Evolutionary conservation across 2,113 vertebrate genomes (phyloP).

Genomic region (Oceanodroma tethys): DNA sequence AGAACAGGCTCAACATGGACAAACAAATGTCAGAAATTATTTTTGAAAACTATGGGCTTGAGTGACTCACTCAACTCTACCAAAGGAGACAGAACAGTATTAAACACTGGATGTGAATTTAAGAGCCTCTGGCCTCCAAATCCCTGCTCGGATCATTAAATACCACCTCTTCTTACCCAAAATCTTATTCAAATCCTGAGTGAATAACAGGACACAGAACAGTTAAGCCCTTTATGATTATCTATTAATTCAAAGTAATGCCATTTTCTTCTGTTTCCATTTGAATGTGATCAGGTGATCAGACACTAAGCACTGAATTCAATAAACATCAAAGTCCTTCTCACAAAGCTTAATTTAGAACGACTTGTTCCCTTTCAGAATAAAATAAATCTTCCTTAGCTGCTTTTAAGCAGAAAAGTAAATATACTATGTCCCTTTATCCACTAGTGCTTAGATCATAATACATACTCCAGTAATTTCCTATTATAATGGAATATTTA

Average conservation of each 20-base stretch:
- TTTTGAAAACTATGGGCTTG: not conserved
- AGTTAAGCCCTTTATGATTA: slow-evolving; percentile 40
- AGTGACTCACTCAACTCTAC: not conserved
- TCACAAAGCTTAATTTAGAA: slow-evolving; percentile 12
- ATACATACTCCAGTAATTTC: not conserved
- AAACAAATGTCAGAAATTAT: not conserved
- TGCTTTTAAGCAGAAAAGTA: slow-evolving; percentile 40
- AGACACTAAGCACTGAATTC: slow-evolving; percentile 5
- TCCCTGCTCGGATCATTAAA: not conserved
- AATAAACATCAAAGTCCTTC: slow-evolving; percentile 15
- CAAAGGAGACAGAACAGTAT: not conserved
- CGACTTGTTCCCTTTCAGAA: not conserved
- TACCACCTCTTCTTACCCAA: not conserved
- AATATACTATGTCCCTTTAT: not conserved
- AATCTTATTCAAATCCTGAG: not conserved
- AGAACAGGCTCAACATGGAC: not conserved
- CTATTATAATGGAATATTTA: slow-evolving; percentile 23
- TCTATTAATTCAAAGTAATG: slow-evolving; percentile 30
- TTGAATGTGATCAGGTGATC: slow-evolving; percentile 4
- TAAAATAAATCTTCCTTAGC: not conserved
- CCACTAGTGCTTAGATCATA: not conserved
- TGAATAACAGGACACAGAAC: not conserved
- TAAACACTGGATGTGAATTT: not conserved
- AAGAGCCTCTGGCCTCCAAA: not conserved
- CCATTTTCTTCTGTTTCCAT: slow-evolving; percentile 26